Conservation (phyloP, 1,140 invertebrate species). For the Bombus breviceps region DNA sequence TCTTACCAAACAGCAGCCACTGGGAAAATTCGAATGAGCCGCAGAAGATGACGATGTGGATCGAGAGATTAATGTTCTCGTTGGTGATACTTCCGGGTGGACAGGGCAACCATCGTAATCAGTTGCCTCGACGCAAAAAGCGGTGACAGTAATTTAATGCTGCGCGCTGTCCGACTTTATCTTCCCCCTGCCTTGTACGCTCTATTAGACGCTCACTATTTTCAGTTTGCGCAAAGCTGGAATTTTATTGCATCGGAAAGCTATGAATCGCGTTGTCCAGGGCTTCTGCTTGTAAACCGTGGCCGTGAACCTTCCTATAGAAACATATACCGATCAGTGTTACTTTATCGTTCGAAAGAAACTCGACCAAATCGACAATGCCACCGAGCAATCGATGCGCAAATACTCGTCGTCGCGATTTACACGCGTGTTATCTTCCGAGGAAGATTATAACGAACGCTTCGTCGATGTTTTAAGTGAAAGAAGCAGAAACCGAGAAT, state of each 20-base stretch:
- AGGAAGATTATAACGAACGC: too few relatives aligned
- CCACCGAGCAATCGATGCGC: too few relatives aligned
- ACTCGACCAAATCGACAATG: too few relatives aligned
- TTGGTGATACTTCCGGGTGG: conserved; percentile 76
- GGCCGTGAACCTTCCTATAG: neutral
- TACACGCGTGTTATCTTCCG: too few relatives aligned
- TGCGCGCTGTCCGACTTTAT: neutral
- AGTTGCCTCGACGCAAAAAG: conserved; percentile 74
- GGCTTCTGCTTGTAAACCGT: conserved; percentile 3
- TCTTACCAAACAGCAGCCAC: conserved; percentile 72
- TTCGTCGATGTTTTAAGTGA: neutral
- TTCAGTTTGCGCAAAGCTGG: neutral
- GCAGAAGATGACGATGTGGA: conserved; percentile 76
- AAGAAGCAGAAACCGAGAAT: neutral
- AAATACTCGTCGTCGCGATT: neutral
- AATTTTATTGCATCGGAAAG: neutral
- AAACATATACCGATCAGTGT: neutral
- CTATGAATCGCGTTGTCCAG: neutral
- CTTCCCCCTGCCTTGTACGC: too few relatives aligned
- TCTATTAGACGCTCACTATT: neutral
- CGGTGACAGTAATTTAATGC: conserved; percentile 72
- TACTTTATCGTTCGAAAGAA: neutral
- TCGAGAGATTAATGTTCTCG: conserved; percentile 76
- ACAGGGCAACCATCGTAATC: conserved; percentile 66
- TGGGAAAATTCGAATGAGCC: conserved; percentile 64